Evolutionary conservation across 2,113 vertebrate genomes (phyloP).

Genomic region (Zosterops japonicus): DNA sequence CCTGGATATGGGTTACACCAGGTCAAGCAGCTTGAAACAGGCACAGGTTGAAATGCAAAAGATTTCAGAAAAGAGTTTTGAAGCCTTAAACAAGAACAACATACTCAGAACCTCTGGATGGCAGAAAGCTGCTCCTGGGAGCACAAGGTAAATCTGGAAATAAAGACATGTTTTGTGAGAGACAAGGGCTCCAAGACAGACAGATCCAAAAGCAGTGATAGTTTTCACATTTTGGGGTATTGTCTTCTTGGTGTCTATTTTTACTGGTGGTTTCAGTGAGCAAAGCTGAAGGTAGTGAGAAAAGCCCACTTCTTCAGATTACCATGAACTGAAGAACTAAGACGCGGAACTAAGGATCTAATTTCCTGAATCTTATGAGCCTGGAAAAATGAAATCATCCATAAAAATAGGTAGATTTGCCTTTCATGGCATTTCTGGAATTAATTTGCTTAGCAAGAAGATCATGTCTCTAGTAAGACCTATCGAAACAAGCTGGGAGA

Average conservation of each 20-base stretch:
- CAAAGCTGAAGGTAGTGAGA: not conserved
- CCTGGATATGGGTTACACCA: not conserved
- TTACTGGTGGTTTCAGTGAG: not conserved
- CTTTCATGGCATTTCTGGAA: not conserved
- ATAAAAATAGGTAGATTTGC: not conserved
- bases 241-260: not conserved
- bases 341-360: not conserved
- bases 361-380: not conserved
- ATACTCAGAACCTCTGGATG: not conserved
- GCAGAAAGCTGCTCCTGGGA: not conserved
- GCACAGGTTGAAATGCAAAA: not conserved
- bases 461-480: not conserved
- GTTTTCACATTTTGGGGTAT: not conserved
- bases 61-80: not conserved
- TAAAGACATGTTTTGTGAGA: fast-evolving
- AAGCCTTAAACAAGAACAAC: not conserved
- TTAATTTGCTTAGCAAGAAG: not conserved
- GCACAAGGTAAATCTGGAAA: not conserved
- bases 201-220: fast-evolving
- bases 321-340: not conserved
- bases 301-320: not conserved
- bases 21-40: not conserved
- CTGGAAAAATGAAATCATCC: not conserved
- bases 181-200: not conserved
- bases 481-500: not conserved